Conservation (phyloP, 2,113 vertebrate species). For the Boleophthalmus pectinirostris region DNA sequence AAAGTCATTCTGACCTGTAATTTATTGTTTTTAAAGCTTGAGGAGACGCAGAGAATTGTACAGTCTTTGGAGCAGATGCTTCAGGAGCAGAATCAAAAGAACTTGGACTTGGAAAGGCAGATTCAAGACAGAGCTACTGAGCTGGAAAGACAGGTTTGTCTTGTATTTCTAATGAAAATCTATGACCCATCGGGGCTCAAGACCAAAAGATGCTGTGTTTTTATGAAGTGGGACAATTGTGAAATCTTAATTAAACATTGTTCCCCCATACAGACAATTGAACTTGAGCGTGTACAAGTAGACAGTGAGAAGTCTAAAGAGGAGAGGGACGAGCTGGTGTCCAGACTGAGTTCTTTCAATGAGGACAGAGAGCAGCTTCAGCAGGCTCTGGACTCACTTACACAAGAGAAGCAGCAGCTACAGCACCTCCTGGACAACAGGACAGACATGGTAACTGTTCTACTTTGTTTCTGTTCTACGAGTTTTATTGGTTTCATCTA, state of each 20-base stretch:
- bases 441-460: not conserved
- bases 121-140: slow-evolving; percentile 9
- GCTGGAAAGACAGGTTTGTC: slow-evolving; percentile 35
- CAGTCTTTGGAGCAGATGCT: slow-evolving; percentile 30
- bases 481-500: not conserved
- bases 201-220: no score
- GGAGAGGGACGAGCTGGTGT: slow-evolving; percentile 37
- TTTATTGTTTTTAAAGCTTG: not conserved
- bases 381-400: slow-evolving; percentile 19
- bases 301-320: slow-evolving; percentile 17
- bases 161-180: not conserved
- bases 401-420: slow-evolving; percentile 22
- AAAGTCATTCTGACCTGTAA: no score
- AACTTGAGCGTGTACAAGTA: slow-evolving; percentile 23
- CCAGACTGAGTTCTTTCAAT: slow-evolving; percentile 22
- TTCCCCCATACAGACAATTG: not conserved
- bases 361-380: slow-evolving; percentile 33
- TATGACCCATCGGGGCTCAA: not conserved
- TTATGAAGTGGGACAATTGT: no score
- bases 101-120: slow-evolving; percentile 1
- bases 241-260: no score
- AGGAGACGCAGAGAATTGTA: slow-evolving; percentile 14
- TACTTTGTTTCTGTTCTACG: not conserved
- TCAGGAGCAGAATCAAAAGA: slow-evolving; percentile 15
- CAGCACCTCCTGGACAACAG: slow-evolving; percentile 31